Evolutionary conservation across 1,140 invertebrate genomes (phyloP).

Genomic region (Diorhabda sublineata): DNA sequence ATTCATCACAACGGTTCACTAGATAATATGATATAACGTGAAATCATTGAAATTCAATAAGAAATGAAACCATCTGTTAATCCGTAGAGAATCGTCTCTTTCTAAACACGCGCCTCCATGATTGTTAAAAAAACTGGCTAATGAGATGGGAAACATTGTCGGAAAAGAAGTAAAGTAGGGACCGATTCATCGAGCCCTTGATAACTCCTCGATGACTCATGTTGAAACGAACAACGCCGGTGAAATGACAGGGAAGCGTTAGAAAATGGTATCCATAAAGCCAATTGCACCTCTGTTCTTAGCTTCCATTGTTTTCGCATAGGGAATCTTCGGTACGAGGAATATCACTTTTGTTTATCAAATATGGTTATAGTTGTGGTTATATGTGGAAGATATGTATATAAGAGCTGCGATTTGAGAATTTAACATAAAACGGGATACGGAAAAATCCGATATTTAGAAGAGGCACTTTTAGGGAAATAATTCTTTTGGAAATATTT

Average conservation of each 20-base stretch:
- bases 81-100: too few relatives aligned
- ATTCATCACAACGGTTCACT: too few relatives aligned
- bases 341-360: background rate
- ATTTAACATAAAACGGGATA: background rate
- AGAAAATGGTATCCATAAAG: conserved; percentile 26
- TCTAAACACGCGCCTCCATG: background rate
- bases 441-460: background rate
- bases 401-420: background rate
- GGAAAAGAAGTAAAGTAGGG: conserved; percentile 5
- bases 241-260: background rate
- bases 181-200: conserved; percentile 21
- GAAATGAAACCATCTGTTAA: too few relatives aligned
- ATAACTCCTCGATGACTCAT: conserved; percentile 29
- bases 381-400: background rate
- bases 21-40: too few relatives aligned
- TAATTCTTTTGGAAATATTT: too few relatives aligned
- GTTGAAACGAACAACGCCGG: conserved; percentile 20
- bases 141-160: background rate
- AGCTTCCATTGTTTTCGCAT: conserved; percentile 9
- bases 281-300: conserved; percentile 27
- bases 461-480: background rate
- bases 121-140: background rate
- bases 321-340: conserved; percentile 1
- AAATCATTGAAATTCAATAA: too few relatives aligned
- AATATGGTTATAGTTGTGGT: conserved; percentile 2